Percentiles rank a stretch among this genome's conserved stretches.
Evolutionary conservation across 2,888 invertebrate species (phyloP).

Genomic region (Brachyptera putata): DNA sequence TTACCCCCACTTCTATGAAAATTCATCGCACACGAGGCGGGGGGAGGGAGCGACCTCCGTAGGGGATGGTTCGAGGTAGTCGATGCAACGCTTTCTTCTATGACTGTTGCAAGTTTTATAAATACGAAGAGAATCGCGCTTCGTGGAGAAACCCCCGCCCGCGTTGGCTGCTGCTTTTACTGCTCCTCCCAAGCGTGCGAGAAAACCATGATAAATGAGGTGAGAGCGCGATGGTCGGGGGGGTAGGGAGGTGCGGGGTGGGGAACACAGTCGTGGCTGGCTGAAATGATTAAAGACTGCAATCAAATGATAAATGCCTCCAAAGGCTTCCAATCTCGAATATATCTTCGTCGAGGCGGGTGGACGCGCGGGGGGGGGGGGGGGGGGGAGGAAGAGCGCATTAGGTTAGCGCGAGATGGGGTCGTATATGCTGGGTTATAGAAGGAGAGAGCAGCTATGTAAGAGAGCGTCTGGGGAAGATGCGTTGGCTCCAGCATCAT

Average conservation of each 20-base stretch:
- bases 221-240: neutral
- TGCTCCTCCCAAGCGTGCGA: neutral
- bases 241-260: neutral
- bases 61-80: too few relatives aligned
- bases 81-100: too few relatives aligned
- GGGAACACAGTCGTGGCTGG: neutral
- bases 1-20: too few relatives aligned
- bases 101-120: neutral
- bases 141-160: too few relatives aligned
- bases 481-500: neutral
- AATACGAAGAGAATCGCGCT: too few relatives aligned
- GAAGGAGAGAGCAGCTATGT: conserved; percentile 14
- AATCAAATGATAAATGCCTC: conserved; percentile 31
- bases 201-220: conserved; percentile 29
- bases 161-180: too few relatives aligned
- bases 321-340: conserved; percentile 25
- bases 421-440: too few relatives aligned
- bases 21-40: too few relatives aligned
- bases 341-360: conserved; percentile 27
- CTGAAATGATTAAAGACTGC: conserved; percentile 30
- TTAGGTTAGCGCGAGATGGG: conserved; percentile 15
- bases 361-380: conserved; percentile 1
- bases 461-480: neutral
- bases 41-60: too few relatives aligned
- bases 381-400: conserved; percentile 6